phyloP scores from a whole-genome alignment of 2,113 vertebrate genomes.

The Bubo blakistoni region DNA sequence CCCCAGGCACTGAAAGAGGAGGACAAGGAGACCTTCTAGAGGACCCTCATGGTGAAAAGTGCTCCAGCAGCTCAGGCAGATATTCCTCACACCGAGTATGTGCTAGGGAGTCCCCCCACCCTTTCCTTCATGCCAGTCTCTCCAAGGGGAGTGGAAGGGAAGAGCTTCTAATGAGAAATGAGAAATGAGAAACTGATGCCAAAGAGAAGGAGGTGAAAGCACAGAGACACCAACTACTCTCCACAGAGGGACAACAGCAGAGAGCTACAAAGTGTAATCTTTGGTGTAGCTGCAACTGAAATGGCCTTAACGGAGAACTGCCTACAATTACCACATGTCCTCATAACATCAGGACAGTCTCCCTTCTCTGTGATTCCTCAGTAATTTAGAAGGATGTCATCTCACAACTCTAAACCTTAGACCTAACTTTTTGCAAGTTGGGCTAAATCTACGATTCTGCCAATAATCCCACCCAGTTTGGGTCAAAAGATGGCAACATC shows the following conservation, averaged over 20 bases:
- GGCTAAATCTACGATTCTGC: background rate
- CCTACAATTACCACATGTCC: background rate
- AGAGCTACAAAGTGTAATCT: background rate
- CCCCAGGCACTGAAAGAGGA: background rate
- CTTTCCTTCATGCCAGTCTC: background rate
- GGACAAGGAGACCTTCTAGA: background rate
- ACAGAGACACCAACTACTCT: background rate
- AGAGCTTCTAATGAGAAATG: background rate
- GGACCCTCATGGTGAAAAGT: background rate
- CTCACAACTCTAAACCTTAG: background rate
- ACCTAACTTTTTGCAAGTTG: background rate
- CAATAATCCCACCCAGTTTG: background rate
- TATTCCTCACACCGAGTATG: background rate
- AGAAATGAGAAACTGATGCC: fast-evolving
- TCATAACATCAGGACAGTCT: background rate
- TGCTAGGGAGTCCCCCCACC: background rate
- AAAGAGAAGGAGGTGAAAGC: background rate
- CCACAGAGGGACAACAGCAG: background rate
- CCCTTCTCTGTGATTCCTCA: background rate
- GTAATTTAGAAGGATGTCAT: background rate
- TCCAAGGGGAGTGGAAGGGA: background rate
- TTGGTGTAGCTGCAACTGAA: background rate
- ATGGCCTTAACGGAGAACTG: background rate
- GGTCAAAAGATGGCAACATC: background rate
- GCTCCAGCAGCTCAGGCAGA: background rate